Conservation (phyloP, 1,140 invertebrate genomes). For the Zaprionus inermis region DNA sequence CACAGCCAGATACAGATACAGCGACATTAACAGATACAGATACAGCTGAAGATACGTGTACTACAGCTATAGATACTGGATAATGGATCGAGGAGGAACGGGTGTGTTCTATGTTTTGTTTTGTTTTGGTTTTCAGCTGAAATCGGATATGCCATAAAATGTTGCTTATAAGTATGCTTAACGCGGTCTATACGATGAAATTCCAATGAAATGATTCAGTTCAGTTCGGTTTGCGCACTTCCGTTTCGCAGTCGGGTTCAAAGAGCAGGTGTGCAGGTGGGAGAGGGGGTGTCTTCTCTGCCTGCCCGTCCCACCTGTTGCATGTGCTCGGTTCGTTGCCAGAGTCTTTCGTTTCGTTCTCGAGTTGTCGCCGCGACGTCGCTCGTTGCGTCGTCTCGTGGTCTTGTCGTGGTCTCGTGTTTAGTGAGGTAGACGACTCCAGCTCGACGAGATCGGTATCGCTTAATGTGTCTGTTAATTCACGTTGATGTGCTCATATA, state of each 20-base stretch:
- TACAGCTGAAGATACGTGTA: conserved; percentile 11
- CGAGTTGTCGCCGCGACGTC: conserved; percentile 1
- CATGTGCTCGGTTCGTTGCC: conserved; percentile 52
- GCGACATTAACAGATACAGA: conserved; percentile 2
- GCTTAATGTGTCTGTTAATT: conserved; percentile 79
- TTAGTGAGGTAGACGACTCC: conserved; percentile 37
- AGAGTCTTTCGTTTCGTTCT: conserved; percentile 72
- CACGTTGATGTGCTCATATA: conserved; percentile 79
- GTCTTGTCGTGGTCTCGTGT: conserved; percentile 54
- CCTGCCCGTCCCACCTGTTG: background rate
- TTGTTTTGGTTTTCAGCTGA: conserved; percentile 42
- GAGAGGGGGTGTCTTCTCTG: background rate
- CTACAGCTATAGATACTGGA: conserved; percentile 20
- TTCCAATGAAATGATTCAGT: conserved; percentile 58
- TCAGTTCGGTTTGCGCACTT: conserved; percentile 25
- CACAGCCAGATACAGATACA: conserved; percentile 40
- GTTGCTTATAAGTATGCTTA: conserved; percentile 47
- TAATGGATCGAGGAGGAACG: conserved; percentile 38
- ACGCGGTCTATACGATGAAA: conserved; percentile 23
- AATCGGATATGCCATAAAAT: conserved; percentile 77
- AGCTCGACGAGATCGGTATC: conserved; percentile 61
- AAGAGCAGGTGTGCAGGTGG: conserved; percentile 24
- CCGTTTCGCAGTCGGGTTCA: conserved; percentile 41
- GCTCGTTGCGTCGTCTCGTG: background rate
- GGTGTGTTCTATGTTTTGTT: conserved; percentile 56